Evolutionary conservation across 2,113 vertebrate genomes (phyloP).

Genomic region (Hippocampus guttulatus): DNA sequence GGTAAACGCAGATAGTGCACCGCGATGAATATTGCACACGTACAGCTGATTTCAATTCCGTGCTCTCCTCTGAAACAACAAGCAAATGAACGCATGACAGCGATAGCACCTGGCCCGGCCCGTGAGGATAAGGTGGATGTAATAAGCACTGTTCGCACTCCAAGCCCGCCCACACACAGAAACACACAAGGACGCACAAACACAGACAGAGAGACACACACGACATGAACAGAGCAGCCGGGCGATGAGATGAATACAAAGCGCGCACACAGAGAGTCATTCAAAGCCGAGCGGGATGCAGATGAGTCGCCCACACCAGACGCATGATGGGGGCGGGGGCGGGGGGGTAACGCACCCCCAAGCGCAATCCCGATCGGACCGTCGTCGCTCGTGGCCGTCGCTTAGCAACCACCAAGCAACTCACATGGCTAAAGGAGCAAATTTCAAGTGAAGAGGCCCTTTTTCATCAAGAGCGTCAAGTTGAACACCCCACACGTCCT

Average conservation of each 20-base stretch:
- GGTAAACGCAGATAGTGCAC: constrained; percentile 27
- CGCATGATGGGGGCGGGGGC: constrained; percentile 7
- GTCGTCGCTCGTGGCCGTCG: not conserved
- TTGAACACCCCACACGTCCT: not conserved
- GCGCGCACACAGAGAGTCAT: constrained; percentile 44
- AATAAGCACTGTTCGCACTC: constrained; percentile 50
- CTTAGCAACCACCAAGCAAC: not conserved
- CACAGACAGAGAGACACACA: constrained; percentile 14
- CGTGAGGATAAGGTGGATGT: constrained; percentile 56
- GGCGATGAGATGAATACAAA: constrained; percentile 57
- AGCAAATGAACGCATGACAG: constrained; percentile 44
- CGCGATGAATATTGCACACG: constrained; percentile 2
- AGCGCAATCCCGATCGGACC: constrained; percentile 5
- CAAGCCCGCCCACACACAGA: constrained; percentile 37
- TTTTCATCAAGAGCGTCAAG: not conserved
- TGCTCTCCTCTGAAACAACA: constrained; percentile 29
- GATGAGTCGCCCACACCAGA: constrained; percentile 61
- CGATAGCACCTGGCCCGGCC: constrained; percentile 42
- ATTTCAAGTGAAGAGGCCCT: not conserved
- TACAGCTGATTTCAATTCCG: constrained; percentile 29
- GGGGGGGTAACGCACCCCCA: not conserved
- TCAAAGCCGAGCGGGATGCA: constrained; percentile 57
- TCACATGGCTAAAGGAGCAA: not conserved
- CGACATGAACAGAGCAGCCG: constrained; percentile 45
- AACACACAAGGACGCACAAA: constrained; percentile 11